These are phyloP conservation scores for Cheilosia impressa DNA, from an alignment of 2,888 invertebrate species.

Conservation along the genomic window DNA sequence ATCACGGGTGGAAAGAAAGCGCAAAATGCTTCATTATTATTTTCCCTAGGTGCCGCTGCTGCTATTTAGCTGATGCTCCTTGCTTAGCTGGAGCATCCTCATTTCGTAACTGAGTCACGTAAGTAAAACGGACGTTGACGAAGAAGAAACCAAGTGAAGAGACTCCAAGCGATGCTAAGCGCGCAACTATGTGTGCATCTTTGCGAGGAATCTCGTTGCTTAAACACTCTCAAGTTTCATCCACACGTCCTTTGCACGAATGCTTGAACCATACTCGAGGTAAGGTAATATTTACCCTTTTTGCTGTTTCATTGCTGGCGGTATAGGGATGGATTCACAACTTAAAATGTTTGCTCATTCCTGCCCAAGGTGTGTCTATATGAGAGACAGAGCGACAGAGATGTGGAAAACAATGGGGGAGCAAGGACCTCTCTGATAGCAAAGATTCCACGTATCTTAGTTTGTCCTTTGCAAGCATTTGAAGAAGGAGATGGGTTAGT, in stretches of 20 bases:
- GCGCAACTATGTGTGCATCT: slow-evolving; percentile 72
- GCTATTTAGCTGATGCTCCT: slow-evolving; percentile 55
- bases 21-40: slow-evolving; percentile 70
- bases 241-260: slow-evolving; percentile 71
- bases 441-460: slow-evolving; percentile 69
- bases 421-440: slow-evolving; percentile 53
- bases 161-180: slow-evolving; percentile 52
- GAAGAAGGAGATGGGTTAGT: slow-evolving; percentile 29
- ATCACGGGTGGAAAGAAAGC: slow-evolving; percentile 57
- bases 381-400: not conserved
- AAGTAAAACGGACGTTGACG: slow-evolving; percentile 62
- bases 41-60: slow-evolving; percentile 62
- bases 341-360: slow-evolving; percentile 71
- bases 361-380: slow-evolving; percentile 31
- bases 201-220: slow-evolving; percentile 70
- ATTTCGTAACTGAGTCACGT: slow-evolving; percentile 70
- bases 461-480: slow-evolving; percentile 53
- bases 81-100: slow-evolving; percentile 42
- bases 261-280: slow-evolving; percentile 59
- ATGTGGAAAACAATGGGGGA: slow-evolving; percentile 54
- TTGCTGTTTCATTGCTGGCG: slow-evolving; percentile 66
- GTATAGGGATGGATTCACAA: slow-evolving; percentile 51
- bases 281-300: slow-evolving; percentile 74
- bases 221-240: slow-evolving; percentile 75
- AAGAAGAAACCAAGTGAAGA: slow-evolving; percentile 34